Base-by-base conservation (phyloP, 2,113 vertebrate genomes). In the Osmerus mordax region DNA sequence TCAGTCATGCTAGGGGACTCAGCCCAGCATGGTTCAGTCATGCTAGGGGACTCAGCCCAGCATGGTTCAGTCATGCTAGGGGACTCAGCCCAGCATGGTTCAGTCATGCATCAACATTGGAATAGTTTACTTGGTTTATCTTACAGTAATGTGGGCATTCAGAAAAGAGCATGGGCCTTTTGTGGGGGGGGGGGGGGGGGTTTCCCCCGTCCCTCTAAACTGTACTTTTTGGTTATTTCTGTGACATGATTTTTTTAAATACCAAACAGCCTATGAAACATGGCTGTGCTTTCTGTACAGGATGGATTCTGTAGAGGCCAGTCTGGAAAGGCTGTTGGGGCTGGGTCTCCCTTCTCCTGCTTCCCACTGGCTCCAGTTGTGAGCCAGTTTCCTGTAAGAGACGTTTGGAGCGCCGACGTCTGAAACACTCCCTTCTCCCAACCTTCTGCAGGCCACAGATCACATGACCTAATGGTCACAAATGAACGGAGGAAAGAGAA, bases 381-480 rank as follows among this genome's bases (percentile, higher is more conserved):
- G 29, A 74, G 75, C 76, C 68, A 62, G 68, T 82, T 85, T 88
- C 71, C 83, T 79, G 81, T 75, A 64, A 78, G 76, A 80, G 47
- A 76, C 64, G 71, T 78, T 73, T 90, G 84, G 84, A 86, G 72
- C 58, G 70, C 84, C 85, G 86, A 79, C 69, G 75, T 70, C 70
- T 69, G 63, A 82, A 72, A 67, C 73, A 66, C 32, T 63, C 59
- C 14, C 58, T 8, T 75, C 77, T 78, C 73, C 70, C 72, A 65
- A 53, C 71, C 51, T 77, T 65, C 36, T 62, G 15, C 15, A 25
- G 41, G 16, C 61, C 62, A 41, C 71, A 77, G 32, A 64, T 76
- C 74, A 56, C 71, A 71, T 61, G 2, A 74, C 18, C 19, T 60
- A 70, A 72, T 28, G 59, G 59, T 62, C 29, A 28, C 69, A 56